These are phyloP conservation scores for Antigone vipio DNA, from an alignment of 2,113 vertebrate genomes.

Conservation along the genomic window DNA sequence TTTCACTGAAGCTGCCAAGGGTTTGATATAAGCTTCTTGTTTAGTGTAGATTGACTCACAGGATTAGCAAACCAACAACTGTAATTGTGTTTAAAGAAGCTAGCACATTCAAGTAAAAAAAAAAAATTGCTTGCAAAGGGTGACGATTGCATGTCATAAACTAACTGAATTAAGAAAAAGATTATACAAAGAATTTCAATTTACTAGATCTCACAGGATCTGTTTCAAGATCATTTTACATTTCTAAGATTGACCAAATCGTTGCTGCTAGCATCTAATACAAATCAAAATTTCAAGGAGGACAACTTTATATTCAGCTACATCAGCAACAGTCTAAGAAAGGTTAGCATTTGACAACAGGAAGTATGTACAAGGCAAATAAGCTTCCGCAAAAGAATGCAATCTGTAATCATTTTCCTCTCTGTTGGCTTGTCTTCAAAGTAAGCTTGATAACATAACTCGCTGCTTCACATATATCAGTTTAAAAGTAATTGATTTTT, in stretches of 20 bases:
- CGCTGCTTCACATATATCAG: constrained; percentile 12
- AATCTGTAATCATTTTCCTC: constrained; percentile 28
- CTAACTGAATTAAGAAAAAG: constrained; percentile 73
- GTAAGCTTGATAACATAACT: constrained; percentile 37
- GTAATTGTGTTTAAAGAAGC: constrained; percentile 76
- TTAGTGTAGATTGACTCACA: constrained; percentile 74
- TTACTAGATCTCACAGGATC: not conserved
- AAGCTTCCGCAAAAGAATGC: not conserved
- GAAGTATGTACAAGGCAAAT: not conserved
- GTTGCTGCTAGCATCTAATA: not conserved
- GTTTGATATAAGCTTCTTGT: constrained; percentile 76
- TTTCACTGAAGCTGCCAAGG: constrained; percentile 78
- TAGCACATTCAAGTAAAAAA: constrained; percentile 52
- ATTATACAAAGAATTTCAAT: constrained; percentile 15
- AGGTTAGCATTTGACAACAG: constrained; percentile 31
- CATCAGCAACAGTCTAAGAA: not conserved
- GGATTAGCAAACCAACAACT: constrained; percentile 82
- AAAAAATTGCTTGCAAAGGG: constrained; percentile 29
- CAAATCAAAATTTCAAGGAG: constrained; percentile 13
- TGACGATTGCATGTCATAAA: constrained; percentile 59
- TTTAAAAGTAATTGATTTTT: constrained; percentile 61
- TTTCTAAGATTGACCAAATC: not conserved
- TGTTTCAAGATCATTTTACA: not conserved
- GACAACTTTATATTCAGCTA: not conserved
- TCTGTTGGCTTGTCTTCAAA: constrained; percentile 43